Evolutionary conservation across 2,888 invertebrate species (phyloP), one percentile per base, ranked within the genome.

Genomic region (Drosophila differens): DNA sequence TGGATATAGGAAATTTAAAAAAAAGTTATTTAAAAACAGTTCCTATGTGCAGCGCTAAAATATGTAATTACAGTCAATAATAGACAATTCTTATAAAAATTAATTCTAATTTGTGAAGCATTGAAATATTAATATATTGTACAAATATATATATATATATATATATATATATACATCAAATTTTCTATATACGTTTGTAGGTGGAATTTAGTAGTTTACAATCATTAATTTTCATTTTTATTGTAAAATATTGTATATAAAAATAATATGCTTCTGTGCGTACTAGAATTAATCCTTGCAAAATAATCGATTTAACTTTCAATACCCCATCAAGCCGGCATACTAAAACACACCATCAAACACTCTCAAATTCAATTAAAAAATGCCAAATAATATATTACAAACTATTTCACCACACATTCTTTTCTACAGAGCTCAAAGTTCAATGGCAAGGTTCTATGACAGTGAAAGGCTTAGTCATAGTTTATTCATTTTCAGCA

Each of bases 401-500:
- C 16, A 32, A 47, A 19, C 58, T 58, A 49, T 60, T 19, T 41
- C 32, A 58, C 16, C 22, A 14, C 55, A 65, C 28, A 39, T 63
- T 72, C 53, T 75, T 86, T 89, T 71, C 91, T 89, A 91, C 78
- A 79, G 79, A 59, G 41, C 75, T 65, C 69, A 75, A 44, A 28
- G 52, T 44, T 52, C 58, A 4, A 81, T 84, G 80, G 72, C 76
- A 54, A 65, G 77, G 49, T 73, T 78, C 61, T 66, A 63, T 73
- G 62, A 70, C 61, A 90, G 76, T 76, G 63, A 81, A 65, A 87
- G 91, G 62, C 74, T 85, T 71, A 90, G 71, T 76, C 91, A 91
- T 78, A 91, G 90, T 49, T 72, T 92, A 65, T 91, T 82, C 76
- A 66, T 91, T 72, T 83, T 91, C 80, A 82, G 85, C 70, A 83